Percentiles rank a stretch among this genome's conserved stretches.
Evolutionary conservation across 2,888 invertebrate species (phyloP).

Genomic region (Melolontha melolontha): DNA sequence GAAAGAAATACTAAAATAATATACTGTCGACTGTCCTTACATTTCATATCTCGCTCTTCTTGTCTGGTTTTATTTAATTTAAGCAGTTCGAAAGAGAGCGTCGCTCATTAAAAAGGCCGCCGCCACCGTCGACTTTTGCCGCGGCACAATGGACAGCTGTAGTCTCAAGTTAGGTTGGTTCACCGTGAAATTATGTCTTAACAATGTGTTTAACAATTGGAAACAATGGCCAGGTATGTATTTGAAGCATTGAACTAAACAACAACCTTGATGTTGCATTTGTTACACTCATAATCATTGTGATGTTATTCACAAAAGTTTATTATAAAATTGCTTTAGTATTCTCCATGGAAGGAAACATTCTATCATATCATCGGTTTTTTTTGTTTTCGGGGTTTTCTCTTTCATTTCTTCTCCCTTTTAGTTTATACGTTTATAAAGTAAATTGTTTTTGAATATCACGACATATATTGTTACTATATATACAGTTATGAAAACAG

Average conservation of each 20-base stretch:
- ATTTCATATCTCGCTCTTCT: neutral
- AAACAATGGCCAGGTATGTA: conserved; percentile 47
- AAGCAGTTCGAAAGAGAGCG: conserved; percentile 13
- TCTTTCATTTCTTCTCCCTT: too few species aligned
- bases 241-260: conserved; percentile 37
- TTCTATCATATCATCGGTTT: too few species aligned
- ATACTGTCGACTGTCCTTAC: neutral
- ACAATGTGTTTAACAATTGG: conserved; percentile 52
- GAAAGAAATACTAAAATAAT: conserved; percentile 1
- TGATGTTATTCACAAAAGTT: conserved; percentile 21
- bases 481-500: too few species aligned
- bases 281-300: conserved; percentile 1
- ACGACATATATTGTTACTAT: too few species aligned
- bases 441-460: too few species aligned
- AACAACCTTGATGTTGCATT: conserved; percentile 42
- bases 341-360: neutral
- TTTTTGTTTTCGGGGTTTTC: too few species aligned
- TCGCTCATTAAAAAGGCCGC: conserved; percentile 35
- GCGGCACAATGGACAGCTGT: conserved; percentile 37
- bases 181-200: conserved; percentile 51
- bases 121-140: conserved; percentile 14
- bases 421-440: too few species aligned
- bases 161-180: conserved; percentile 39
- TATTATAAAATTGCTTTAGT: conserved; percentile 33
- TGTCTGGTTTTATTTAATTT: conserved; percentile 15